phyloP scores from a whole-genome alignment of 2,113 vertebrate genomes.

The Leptobrachium leishanense region DNA sequence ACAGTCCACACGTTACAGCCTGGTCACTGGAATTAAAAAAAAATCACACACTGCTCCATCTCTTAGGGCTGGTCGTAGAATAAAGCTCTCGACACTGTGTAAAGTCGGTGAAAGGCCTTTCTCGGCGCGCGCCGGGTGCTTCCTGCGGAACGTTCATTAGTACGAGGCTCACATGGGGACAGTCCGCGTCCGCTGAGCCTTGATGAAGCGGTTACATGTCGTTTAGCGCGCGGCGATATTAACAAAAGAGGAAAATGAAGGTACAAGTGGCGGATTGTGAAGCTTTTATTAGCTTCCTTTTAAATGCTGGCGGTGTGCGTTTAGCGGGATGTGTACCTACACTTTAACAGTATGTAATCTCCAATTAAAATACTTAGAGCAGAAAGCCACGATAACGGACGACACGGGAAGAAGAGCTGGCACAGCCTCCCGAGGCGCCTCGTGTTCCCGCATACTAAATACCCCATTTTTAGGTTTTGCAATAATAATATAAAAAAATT shows the following conservation, averaged over 20 bases:
- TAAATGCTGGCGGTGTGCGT: slow-evolving; percentile 58
- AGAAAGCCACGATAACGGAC: slow-evolving; percentile 74
- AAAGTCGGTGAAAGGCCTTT: not conserved
- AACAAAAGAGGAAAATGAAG: slow-evolving; percentile 57
- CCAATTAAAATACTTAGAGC: slow-evolving; percentile 79
- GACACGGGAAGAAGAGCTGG: slow-evolving; percentile 71
- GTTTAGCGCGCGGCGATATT: slow-evolving; percentile 50
- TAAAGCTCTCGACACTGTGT: too few species aligned
- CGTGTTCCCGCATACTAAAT: slow-evolving; percentile 73
- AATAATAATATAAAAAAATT: slow-evolving; percentile 45
- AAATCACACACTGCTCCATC: too few species aligned
- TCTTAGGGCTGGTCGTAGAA: too few species aligned
- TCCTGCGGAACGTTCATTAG: slow-evolving; percentile 19
- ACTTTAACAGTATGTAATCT: slow-evolving; percentile 75
- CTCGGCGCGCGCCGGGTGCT: not conserved
- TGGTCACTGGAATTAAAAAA: too few species aligned
- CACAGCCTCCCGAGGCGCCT: slow-evolving; percentile 63
- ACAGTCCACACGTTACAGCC: too few species aligned
- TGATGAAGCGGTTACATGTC: slow-evolving; percentile 54
- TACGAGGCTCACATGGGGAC: slow-evolving; percentile 10
- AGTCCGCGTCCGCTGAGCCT: slow-evolving; percentile 45
- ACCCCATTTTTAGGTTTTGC: slow-evolving; percentile 72
- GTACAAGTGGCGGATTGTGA: slow-evolving; percentile 53
- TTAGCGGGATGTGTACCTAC: slow-evolving; percentile 64
- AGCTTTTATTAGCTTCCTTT: slow-evolving; percentile 57